A percentile compares a stretch with the other conserved stretches of the same genome.
Evolutionary conservation across 2,888 invertebrate genomes (phyloP).

Genomic region (Taenaris catops): DNA sequence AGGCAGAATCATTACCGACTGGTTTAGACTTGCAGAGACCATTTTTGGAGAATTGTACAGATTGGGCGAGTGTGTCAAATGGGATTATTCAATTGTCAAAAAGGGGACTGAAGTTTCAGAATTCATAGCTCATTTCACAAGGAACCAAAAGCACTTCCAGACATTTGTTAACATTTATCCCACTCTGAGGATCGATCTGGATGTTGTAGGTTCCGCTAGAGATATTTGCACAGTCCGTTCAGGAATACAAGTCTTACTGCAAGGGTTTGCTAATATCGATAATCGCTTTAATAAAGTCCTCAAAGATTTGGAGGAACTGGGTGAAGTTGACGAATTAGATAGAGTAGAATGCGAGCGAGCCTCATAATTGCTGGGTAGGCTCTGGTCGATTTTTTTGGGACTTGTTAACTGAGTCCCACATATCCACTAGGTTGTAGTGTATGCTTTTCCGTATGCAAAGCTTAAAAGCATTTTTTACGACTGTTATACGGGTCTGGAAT

Average conservation of each 20-base stretch:
- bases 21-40: conserved; percentile 26
- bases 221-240: conserved; percentile 25
- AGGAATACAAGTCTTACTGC: conserved; percentile 22
- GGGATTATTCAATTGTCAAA: conserved; percentile 20
- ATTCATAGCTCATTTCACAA: conserved; percentile 14
- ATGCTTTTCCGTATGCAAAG: too few species aligned
- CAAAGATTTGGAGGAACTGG: conserved; percentile 19
- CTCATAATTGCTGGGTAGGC: too few species aligned
- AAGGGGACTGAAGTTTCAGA: conserved; percentile 12
- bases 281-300: conserved; percentile 22
- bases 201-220: conserved; percentile 21
- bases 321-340: conserved; percentile 28
- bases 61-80: conserved; percentile 19
- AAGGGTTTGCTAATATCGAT: conserved; percentile 21
- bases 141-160: conserved; percentile 24
- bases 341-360: too few species aligned
- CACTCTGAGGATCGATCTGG: conserved; percentile 23
- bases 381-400: too few species aligned
- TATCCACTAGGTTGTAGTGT: too few species aligned
- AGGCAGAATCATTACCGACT: conserved; percentile 23
- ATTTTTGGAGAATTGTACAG: conserved; percentile 25
- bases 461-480: too few species aligned
- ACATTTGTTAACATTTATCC: conserved; percentile 27
- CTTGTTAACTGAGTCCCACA: too few species aligned
- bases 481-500: too few species aligned